Base-by-base conservation (phyloP, 1,140 invertebrate genomes). In the Metaphire vulgaris region DNA sequence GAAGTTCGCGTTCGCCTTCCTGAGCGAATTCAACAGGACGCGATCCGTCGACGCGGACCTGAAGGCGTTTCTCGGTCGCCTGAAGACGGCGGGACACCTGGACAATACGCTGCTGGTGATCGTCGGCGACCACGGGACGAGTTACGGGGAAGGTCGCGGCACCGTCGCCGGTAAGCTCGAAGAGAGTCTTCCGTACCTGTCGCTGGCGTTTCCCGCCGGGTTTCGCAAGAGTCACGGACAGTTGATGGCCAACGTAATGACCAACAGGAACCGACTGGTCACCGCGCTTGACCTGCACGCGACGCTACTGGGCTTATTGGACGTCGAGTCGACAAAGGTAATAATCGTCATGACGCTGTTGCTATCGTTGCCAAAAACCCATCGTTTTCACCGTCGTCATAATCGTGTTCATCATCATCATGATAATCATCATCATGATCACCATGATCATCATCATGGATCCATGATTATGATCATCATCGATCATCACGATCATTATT, bases 101-200 rank as follows among this genome's bases (percentile, higher is more conserved):
- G 84, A 86, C 30, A 85, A 87, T 72, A 85, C 85, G 0, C 73
- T 87, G 26, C 78, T 87, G 15, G 79, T 87, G 28, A 77, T 87
- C 6, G 84, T 88, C 82, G 84, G 82, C 15, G 87, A 88, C 75
- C 87, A 88, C 79, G 87, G 87, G 2, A 91, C 95, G 81, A 85
- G 96, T 31, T 82, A 83, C 75, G 80, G 81, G 26, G 79, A 74
- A 31, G 90, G 94, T 2, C 84, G 92, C 30, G 83, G 89, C 77
- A 96, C 94, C 0, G 91, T 92, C 81, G 90, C 87, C 77, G 96
- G 96, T 0, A 91, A 92, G 83, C 88, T 95, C 78, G 95, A 98
- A 85, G 95, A 97, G 83, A 87, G 94, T 56, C 85, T 97, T 33
- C 96, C 96, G 0, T 92, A 94, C 77, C 88, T 94, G 91, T 92